Percentiles rank a stretch among this genome's conserved stretches.
Evolutionary conservation across 2,888 invertebrate genomes (phyloP).

Genomic region (Nomada fucata): DNA sequence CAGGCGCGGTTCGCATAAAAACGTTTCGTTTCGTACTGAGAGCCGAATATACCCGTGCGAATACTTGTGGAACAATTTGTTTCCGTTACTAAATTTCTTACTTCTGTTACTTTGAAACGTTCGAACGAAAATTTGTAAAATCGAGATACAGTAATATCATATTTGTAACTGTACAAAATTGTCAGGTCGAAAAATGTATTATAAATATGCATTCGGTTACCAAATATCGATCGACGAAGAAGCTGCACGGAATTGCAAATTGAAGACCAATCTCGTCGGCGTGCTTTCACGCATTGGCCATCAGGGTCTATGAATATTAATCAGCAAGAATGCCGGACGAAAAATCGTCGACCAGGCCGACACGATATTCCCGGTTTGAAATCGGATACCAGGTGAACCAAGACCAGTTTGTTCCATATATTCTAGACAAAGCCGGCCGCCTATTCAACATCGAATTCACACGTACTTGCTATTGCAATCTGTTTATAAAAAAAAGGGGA

Average conservation of each 20-base stretch:
- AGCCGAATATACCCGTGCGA: background rate
- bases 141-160: background rate
- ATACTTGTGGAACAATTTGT: background rate
- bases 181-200: background rate
- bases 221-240: slow-evolving; percentile 4
- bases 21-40: background rate
- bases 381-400: slow-evolving; percentile 10
- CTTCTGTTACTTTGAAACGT: background rate
- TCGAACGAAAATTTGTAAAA: background rate
- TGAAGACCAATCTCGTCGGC: slow-evolving; percentile 49
- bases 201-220: background rate
- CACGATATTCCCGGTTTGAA: slow-evolving; percentile 14
- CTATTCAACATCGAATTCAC: background rate
- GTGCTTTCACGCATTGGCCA: slow-evolving; percentile 47
- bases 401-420: background rate
- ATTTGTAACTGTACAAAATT: background rate
- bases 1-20: background rate
- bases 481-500: background rate
- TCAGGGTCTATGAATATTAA: slow-evolving; percentile 64
- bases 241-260: slow-evolving; percentile 32
- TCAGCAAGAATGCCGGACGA: slow-evolving; percentile 23
- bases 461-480: background rate
- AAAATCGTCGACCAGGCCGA: slow-evolving; percentile 1
- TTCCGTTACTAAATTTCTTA: no score
- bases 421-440: background rate